Evolutionary conservation across 2,797 vertebrate species (phyloP), one percentile per base, ranked within the genome.

Genomic region (Aeoliscus strigatus): DNA sequence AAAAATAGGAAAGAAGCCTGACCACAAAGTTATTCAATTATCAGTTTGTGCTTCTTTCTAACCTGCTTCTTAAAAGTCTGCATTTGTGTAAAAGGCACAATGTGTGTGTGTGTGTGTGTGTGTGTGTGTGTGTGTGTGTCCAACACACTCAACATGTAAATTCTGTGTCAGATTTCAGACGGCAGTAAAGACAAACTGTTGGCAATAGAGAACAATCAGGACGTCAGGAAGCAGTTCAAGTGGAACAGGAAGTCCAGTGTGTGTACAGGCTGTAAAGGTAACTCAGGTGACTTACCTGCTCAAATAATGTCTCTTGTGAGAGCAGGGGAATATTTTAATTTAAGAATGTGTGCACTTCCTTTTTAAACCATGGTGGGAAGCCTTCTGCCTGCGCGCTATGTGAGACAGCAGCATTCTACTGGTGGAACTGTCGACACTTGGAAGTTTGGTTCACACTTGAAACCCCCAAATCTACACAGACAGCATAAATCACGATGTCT

Each of bases 81-180:
- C n/a, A n/a, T n/a, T n/a, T n/a, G n/a, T n/a, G n/a, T n/a, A n/a
- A n/a, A n/a, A n/a, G n/a, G n/a, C n/a, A n/a, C n/a, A n/a, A n/a
- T n/a, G n/a, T n/a, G n/a, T n/a, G n/a, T n/a, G n/a, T n/a, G n/a
- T n/a, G n/a, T n/a, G n/a, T n/a, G n/a, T n/a, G n/a, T n/a, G n/a
- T 8, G 21, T 23, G 6, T 24, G 9, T 16, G 31, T 10, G 6
- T 21, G 23, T 12, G 17, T 23, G n/a, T 9, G 3, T 6, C 24
- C 14, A 7, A 27, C 9, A 9, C 5, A 6, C 4, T 27, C 27
- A 14, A 27, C 38, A 26, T 14, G 16, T 8, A 18, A 6, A 21
- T 31, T 53, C 4, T 60, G 16, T 58, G 17, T 15, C n/a, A 80
- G 77, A 48, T 66, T 70, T 65, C 75, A 60, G 73, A 74, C 30